Base-by-base conservation (phyloP, 2,797 vertebrate genomes). In the Neopelma chrysocephalum region DNA sequence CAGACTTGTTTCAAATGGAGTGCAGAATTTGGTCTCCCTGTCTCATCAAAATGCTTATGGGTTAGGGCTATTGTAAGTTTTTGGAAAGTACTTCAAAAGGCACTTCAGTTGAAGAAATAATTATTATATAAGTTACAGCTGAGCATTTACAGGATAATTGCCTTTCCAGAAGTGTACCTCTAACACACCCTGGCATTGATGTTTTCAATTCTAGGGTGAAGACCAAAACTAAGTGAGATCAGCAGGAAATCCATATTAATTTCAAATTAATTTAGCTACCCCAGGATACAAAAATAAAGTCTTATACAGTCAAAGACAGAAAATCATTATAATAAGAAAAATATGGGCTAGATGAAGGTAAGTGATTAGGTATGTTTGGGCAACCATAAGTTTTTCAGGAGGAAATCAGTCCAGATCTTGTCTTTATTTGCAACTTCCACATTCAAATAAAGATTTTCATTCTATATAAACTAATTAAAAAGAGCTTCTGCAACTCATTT, bases 81-180 rank as follows among this genome's bases (percentile, higher is more conserved):
- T 93, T 96, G 96, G 92, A 94, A 94, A 95, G 76, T 71, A 96
- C 95, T 96, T 97, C 96, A 97, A 97, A 97, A 94, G 77, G 90
- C 82, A 89, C 87, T 79, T 90, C 83, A 93, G 88, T 91, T 95
- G 91, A 97, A 97, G 92, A 95, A 94, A 96, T 94, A 96, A 97
- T 96, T 97, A 82, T 92, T 96, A 96, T 96, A 93, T 95, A 96
- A 95, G 94, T 96, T 96, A 96, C 91, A 94, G 95, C 95, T 95
- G 96, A 97, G 79, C 90, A 93, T 96, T 97, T 97, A 94, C 89
- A 96, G 94, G 86, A 91, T 97, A 97, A 97, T 96, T 94, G 82
- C 93, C 80, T 96, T 97, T 96, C 96, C 96, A 97, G 96, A 97
- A 97, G 69, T 85, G 83, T 89, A 96, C 92, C 93, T 96, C 94